phyloP scores from a whole-genome alignment of 2,888 invertebrate genomes.

The Pandemis heparana region DNA sequence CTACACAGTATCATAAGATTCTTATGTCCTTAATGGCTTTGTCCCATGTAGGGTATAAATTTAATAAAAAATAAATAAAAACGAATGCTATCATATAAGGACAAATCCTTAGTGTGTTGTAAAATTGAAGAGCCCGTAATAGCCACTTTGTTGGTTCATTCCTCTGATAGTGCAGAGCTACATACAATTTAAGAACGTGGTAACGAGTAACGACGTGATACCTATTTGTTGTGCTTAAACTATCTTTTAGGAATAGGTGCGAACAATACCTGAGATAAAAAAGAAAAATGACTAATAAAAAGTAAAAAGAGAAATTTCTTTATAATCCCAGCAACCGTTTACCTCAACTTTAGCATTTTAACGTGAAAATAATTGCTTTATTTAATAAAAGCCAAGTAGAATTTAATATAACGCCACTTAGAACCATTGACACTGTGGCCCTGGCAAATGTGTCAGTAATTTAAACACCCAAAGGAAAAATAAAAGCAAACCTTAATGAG shows the following conservation, averaged over 20 bases:
- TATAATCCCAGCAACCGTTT: neutral
- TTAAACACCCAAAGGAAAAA: conserved; percentile 61
- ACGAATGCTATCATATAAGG: too few relatives aligned
- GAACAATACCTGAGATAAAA: neutral
- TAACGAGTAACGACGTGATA: conserved; percentile 3
- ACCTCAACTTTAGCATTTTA: conserved; percentile 21
- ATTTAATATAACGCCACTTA: conserved; percentile 40
- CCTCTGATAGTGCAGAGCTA: too few relatives aligned
- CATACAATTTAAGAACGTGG: too few relatives aligned
- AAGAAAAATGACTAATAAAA: neutral
- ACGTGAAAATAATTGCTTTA: conserved; percentile 26
- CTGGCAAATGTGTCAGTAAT: conserved; percentile 46
- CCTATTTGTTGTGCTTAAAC: neutral
- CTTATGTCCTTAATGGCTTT: too few relatives aligned
- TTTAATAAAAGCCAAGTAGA: conserved; percentile 28
- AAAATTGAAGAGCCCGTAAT: too few relatives aligned
- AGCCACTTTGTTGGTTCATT: too few relatives aligned
- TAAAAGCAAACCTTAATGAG: conserved; percentile 72
- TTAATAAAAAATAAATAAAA: too few relatives aligned
- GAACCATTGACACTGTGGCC: conserved; percentile 40
- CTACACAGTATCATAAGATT: too few relatives aligned
- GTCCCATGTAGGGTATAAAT: too few relatives aligned
- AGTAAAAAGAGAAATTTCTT: neutral
- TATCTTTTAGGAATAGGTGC: conserved; percentile 1
- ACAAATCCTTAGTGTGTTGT: too few relatives aligned